Evolutionary conservation across 2,797 vertebrate genomes (phyloP).

Genomic region (Phylloscopus collybita): DNA sequence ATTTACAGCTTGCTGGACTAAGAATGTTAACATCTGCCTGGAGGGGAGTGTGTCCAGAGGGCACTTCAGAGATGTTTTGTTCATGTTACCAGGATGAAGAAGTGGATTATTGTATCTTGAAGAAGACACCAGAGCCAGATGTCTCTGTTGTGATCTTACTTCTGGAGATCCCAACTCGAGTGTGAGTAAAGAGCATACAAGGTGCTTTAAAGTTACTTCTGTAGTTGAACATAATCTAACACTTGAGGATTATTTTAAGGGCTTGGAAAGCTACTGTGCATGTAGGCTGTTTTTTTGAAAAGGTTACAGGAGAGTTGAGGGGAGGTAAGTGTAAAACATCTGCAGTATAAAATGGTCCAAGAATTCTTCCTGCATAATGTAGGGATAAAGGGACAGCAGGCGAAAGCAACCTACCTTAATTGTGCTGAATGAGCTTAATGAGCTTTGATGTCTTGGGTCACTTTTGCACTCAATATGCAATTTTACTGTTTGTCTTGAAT

Average conservation of each 20-base stretch:
- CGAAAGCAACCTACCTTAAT: background rate
- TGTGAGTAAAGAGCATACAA: conserved; percentile 69
- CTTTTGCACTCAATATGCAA: background rate
- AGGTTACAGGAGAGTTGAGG: background rate
- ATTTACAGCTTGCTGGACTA: background rate
- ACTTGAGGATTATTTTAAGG: background rate
- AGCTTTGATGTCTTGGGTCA: background rate
- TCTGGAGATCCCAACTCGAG: conserved; percentile 74
- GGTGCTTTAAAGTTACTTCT: background rate
- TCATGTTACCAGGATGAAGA: conserved; percentile 81
- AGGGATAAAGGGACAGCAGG: background rate
- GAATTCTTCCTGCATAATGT: background rate
- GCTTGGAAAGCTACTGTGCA: background rate
- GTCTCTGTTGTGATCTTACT: conserved; percentile 80
- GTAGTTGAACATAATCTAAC: background rate
- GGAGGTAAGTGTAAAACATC: background rate
- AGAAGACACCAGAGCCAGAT: conserved; percentile 72
- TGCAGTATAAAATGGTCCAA: background rate
- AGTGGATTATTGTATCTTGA: conserved; percentile 83
- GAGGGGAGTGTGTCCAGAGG: accelerated
- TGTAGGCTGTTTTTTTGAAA: background rate
- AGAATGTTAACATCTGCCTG: background rate
- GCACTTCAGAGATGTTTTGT: background rate
- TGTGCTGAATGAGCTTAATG: background rate
- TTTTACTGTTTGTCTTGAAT: background rate